phyloP scores from a whole-genome alignment of 1,140 invertebrate species.

The Drosophila sp. region DNA sequence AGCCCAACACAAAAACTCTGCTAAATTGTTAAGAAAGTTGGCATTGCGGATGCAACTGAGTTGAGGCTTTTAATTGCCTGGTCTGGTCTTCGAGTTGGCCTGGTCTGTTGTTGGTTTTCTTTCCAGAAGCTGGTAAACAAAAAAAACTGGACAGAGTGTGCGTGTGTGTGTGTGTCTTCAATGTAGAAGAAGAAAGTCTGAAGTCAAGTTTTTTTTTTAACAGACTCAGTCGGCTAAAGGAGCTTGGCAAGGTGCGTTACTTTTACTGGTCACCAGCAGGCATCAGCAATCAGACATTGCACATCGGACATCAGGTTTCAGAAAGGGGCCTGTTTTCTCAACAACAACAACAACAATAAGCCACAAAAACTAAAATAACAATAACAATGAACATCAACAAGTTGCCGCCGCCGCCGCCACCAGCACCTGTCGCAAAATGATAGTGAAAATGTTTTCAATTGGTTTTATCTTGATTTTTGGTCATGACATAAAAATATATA shows the following conservation, averaged over 20 bases:
- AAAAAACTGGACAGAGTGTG: conserved; percentile 71
- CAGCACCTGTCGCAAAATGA: conserved; percentile 61
- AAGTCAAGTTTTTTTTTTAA: conserved; percentile 39
- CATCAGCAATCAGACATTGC: conserved; percentile 33
- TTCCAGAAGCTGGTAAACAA: conserved; percentile 60
- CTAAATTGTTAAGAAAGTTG: conserved; percentile 68
- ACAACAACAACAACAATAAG: conserved; percentile 44
- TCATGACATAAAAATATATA: conserved; percentile 70
- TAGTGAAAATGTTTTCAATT: conserved; percentile 72
- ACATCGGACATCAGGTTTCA: conserved; percentile 37
- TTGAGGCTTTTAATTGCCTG: conserved; percentile 59
- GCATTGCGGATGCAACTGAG: conserved; percentile 58
- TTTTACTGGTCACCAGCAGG: conserved; percentile 58
- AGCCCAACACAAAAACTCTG: not conserved
- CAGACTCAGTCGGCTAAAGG: conserved; percentile 38
- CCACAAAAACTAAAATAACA: conserved; percentile 48
- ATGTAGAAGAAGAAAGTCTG: conserved; percentile 18
- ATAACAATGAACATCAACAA: conserved; percentile 60
- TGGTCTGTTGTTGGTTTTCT: conserved; percentile 28
- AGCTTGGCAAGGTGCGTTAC: conserved; percentile 66
- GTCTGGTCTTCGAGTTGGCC: conserved; percentile 40
- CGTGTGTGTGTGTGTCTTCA: conserved; percentile 60
- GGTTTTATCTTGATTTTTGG: conserved; percentile 57
- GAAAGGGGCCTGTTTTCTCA: conserved; percentile 49
- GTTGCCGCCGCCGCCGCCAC: conserved; percentile 8